A percentile compares a stretch with the other conserved stretches of the same genome.
Evolutionary conservation across 2,113 vertebrate genomes (phyloP).

Genomic region (Antechinus stuartii): DNA sequence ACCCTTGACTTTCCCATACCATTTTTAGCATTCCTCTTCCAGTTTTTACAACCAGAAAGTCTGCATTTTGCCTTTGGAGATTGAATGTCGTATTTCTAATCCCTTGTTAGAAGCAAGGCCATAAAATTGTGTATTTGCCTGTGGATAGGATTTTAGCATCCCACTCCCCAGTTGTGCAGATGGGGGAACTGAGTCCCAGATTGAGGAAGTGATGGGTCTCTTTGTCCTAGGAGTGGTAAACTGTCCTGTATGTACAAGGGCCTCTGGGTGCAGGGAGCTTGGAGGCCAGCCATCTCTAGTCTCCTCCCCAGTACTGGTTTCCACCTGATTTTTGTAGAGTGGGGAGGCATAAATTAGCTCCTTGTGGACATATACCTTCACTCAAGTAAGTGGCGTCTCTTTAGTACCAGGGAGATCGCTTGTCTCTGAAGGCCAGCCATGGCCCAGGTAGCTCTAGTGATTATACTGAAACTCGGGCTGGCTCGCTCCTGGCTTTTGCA

Average conservation of each 20-base stretch:
- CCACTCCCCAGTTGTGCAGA: not conserved
- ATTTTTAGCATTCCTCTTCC: slow-evolving; percentile 10
- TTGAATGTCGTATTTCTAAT: slow-evolving; percentile 3
- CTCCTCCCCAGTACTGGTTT: not conserved
- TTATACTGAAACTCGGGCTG: no score
- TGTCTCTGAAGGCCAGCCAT: no score
- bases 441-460: no score
- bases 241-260: no score
- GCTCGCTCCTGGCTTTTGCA: not conserved
- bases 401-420: not conserved
- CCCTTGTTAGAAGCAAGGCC: slow-evolving; percentile 40
- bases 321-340: not conserved
- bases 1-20: slow-evolving; percentile 28
- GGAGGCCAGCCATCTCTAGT: not conserved
- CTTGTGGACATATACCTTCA: not conserved
- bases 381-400: not conserved
- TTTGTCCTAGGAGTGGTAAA: not conserved
- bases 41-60: slow-evolving; percentile 47
- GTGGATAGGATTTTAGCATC: not conserved
- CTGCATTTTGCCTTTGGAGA: slow-evolving; percentile 21
- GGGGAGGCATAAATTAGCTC: not conserved
- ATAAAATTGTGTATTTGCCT: not conserved
- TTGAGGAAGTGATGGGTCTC: slow-evolving; percentile 19
- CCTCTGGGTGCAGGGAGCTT: not conserved
- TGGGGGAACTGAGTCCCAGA: slow-evolving; percentile 31